These are phyloP conservation scores for Thalpophila matura DNA, from an alignment of 2,888 invertebrate species.

Conservation along the genomic window DNA sequence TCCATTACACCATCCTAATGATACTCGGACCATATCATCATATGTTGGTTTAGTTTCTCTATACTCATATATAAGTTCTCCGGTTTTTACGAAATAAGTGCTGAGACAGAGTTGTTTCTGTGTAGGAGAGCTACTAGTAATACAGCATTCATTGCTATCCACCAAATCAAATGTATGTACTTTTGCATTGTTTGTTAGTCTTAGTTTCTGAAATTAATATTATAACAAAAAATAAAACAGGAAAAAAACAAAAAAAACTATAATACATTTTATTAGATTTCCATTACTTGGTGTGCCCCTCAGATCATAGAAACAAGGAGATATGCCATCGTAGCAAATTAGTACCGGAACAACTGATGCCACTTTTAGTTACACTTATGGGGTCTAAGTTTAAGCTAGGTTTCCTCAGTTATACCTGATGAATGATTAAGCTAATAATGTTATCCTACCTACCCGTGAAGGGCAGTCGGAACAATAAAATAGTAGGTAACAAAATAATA, in stretches of 20 bases:
- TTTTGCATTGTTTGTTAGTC: constrained; percentile 67
- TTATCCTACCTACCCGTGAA: too few species aligned
- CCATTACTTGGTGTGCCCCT: too few species aligned
- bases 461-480: too few species aligned
- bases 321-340: too few species aligned
- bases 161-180: constrained; percentile 82
- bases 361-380: too few species aligned
- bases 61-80: constrained; percentile 72
- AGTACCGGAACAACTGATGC: too few species aligned
- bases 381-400: too few species aligned
- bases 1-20: constrained; percentile 81
- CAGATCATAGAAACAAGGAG: too few species aligned
- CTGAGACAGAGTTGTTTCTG: constrained; percentile 64
- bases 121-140: constrained; percentile 66
- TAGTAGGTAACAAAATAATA: too few species aligned
- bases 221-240: neutral
- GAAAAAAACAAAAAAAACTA: neutral
- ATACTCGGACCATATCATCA: constrained; percentile 72
- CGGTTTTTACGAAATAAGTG: constrained; percentile 77
- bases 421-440: too few species aligned
- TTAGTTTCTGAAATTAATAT: constrained; percentile 73
- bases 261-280: too few species aligned
- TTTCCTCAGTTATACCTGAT: too few species aligned
- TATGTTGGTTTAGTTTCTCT: constrained; percentile 46
- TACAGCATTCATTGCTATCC: constrained; percentile 80